Evolutionary conservation across 2,888 invertebrate genomes (phyloP).

Genomic region (Cephus spinipes): DNA sequence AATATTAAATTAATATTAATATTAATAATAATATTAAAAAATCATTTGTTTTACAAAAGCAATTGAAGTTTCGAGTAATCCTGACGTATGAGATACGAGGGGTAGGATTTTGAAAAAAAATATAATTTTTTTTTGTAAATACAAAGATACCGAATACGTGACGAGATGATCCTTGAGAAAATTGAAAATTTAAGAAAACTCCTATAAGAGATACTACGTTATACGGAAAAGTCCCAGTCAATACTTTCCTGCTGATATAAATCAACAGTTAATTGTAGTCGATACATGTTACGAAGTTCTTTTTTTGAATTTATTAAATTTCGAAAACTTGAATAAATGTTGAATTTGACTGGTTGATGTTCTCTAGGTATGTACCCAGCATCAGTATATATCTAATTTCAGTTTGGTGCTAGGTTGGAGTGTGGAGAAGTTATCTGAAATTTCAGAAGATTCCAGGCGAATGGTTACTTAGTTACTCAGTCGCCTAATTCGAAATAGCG

Average conservation of each 20-base stretch:
- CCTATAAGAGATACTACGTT: background rate
- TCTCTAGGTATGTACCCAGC: background rate
- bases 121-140: background rate
- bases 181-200: background rate
- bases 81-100: background rate
- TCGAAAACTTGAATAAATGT: too few relatives aligned
- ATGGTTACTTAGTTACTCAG: slow-evolving; percentile 21
- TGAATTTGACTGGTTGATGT: background rate
- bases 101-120: background rate
- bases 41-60: background rate
- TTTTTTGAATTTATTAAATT: too few relatives aligned
- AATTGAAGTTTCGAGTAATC: background rate
- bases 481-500: slow-evolving; percentile 30
- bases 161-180: background rate
- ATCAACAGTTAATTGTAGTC: background rate
- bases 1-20: too few relatives aligned
- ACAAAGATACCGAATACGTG: background rate
- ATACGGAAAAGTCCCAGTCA: background rate
- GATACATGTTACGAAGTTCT: background rate
- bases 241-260: background rate
- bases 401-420: background rate
- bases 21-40: too few relatives aligned
- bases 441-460: background rate
- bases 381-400: background rate
- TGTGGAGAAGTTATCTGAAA: background rate